These are phyloP conservation scores for Chrysolina americana DNA, from an alignment of 2,888 invertebrate genomes.

Conservation along the genomic window DNA sequence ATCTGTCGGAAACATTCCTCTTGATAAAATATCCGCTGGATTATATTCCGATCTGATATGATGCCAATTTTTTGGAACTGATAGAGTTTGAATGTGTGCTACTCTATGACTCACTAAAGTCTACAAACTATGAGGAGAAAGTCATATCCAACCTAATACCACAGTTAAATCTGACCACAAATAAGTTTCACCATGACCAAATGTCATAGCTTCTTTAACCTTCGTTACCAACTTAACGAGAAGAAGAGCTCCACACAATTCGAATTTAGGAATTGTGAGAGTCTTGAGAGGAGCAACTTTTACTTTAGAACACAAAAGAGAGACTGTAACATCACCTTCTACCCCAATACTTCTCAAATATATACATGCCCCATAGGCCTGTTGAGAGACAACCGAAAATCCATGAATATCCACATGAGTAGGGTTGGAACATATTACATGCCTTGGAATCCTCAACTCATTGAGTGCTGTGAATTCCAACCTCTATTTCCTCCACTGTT, in stretches of 20 bases:
- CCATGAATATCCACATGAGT: constrained; percentile 46
- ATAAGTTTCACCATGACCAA: not conserved
- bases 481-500: no score
- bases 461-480: no score
- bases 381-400: constrained; percentile 46
- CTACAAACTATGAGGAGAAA: constrained; percentile 8
- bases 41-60: constrained; percentile 32
- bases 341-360: no score
- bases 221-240: not conserved
- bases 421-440: no score
- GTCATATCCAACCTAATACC: constrained; percentile 27
- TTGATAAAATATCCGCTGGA: constrained; percentile 36
- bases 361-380: constrained; percentile 44
- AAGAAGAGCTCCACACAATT: no score
- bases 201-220: not conserved
- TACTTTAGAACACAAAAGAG: constrained; percentile 41
- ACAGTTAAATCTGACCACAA: constrained; percentile 32
- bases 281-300: no score
- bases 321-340: constrained; percentile 26
- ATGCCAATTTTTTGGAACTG: constrained; percentile 17
- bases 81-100: constrained; percentile 25
- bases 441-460: no score
- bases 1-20: no score
- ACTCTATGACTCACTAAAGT: constrained; percentile 38
- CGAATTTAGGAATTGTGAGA: constrained; percentile 40